These are phyloP conservation scores for Nylanderia fulva DNA, from an alignment of 1,140 invertebrate species.

Conservation along the genomic window DNA sequence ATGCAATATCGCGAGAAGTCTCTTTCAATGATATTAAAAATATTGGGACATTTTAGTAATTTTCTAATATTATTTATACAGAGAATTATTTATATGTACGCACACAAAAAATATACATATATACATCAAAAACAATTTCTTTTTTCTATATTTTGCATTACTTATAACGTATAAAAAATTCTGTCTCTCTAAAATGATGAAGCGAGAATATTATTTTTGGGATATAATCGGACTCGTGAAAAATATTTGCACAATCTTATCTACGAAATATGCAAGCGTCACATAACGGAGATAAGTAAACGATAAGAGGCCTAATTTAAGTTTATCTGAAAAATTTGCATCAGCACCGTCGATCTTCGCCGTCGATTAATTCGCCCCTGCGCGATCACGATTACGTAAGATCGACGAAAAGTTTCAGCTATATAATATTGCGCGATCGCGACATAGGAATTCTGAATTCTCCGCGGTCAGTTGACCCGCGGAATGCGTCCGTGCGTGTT, in stretches of 20 bases:
- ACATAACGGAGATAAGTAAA: background rate
- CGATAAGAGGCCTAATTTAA: background rate
- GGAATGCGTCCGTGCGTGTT: slow-evolving; percentile 69
- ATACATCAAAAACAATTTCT: background rate
- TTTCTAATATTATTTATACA: background rate
- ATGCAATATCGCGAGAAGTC: background rate
- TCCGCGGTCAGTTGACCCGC: slow-evolving; percentile 68
- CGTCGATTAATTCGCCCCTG: slow-evolving; percentile 20
- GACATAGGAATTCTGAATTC: slow-evolving; percentile 52
- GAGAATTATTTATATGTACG: background rate
- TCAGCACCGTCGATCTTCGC: background rate
- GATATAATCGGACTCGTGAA: background rate
- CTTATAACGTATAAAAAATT: background rate
- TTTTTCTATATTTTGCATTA: background rate
- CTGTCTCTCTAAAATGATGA: background rate
- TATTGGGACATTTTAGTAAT: background rate
- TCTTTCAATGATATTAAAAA: background rate
- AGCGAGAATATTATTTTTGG: background rate
- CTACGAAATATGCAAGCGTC: background rate
- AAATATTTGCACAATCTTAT: background rate
- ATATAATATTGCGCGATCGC: slow-evolving; percentile 47
- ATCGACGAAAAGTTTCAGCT: slow-evolving; percentile 55
- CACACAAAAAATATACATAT: background rate
- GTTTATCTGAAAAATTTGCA: background rate
- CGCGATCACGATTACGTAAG: slow-evolving; percentile 32